Evolutionary conservation across 2,113 vertebrate genomes (phyloP).

Genomic region (Melanostigma gelatinosum): DNA sequence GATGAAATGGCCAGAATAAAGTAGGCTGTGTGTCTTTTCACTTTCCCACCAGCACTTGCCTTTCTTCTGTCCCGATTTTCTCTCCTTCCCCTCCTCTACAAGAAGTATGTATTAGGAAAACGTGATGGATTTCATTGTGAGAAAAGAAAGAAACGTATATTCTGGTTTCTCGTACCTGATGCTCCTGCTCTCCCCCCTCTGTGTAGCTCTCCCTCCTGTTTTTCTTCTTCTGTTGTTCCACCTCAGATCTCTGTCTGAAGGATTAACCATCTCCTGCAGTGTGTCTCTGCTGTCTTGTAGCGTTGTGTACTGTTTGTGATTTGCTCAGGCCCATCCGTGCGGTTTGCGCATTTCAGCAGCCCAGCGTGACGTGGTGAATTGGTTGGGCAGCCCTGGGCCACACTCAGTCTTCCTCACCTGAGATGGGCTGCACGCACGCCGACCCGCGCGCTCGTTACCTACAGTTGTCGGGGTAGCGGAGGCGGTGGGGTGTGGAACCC

Average conservation of each 20-base stretch:
- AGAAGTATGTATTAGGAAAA: conserved; percentile 76
- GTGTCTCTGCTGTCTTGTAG: conserved; percentile 73
- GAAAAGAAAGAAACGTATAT: conserved; percentile 62
- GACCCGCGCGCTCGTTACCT: conserved; percentile 62
- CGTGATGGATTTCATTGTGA: conserved; percentile 75
- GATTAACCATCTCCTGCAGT: conserved; percentile 77
- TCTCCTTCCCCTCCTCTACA: conserved; percentile 50
- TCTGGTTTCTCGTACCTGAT: conserved; percentile 73
- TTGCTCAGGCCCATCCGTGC: conserved; percentile 61
- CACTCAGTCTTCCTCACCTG: conserved; percentile 64
- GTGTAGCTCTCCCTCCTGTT: conserved; percentile 18
- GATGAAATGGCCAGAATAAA: conserved; percentile 89
- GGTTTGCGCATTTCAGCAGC: conserved; percentile 68
- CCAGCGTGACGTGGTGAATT: conserved; percentile 64
- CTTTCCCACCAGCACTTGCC: conserved; percentile 73
- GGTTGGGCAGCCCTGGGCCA: conserved; percentile 63
- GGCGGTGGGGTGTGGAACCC: conserved; percentile 65
- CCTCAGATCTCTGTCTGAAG: conserved; percentile 71
- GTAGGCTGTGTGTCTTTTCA: conserved; percentile 86
- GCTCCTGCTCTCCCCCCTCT: conserved; percentile 51
- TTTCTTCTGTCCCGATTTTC: conserved; percentile 64
- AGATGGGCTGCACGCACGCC: conserved; percentile 23
- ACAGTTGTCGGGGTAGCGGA: conserved; percentile 50
- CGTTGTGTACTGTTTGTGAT: conserved; percentile 72
- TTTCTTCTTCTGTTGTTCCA: conserved; percentile 42